Percentiles rank a stretch among this genome's conserved stretches.
Conservation (phyloP, 1,140 invertebrate species). For the Leptopilina boulardi region DNA sequence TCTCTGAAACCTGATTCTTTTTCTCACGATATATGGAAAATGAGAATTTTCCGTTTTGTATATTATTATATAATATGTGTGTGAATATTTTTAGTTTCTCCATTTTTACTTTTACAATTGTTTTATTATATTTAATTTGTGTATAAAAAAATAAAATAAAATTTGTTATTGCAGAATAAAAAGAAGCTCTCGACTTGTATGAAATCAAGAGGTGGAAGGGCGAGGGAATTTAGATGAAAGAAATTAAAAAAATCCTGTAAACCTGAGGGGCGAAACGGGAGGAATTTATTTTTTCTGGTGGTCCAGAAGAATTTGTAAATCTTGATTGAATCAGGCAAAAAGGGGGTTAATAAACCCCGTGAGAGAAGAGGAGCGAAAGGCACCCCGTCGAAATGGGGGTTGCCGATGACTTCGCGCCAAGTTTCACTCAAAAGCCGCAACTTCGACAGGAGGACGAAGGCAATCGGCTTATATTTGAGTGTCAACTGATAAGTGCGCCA, state of each 20-base stretch:
- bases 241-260: conserved; percentile 39
- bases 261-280: conserved; percentile 44
- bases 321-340: conserved; percentile 39
- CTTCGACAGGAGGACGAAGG: conserved; percentile 96
- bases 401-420: conserved; percentile 96
- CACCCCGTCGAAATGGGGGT: conserved; percentile 81
- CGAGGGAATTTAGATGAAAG: conserved; percentile 46
- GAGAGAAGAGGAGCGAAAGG: conserved; percentile 54
- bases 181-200: background rate
- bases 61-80: background rate
- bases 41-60: background rate
- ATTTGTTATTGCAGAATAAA: background rate
- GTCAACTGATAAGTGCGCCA: conserved; percentile 90
- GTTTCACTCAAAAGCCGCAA: conserved; percentile 97
- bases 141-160: background rate
- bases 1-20: background rate
- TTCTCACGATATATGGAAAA: background rate
- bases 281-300: conserved; percentile 29
- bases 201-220: background rate
- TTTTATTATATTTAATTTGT: no score
- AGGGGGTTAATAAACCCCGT: background rate
- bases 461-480: conserved; percentile 96
- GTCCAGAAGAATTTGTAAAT: background rate
- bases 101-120: no score
- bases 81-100: background rate